Evolutionary conservation across 1,140 invertebrate species (phyloP).

Genomic region (Zaprionus vittiger): DNA sequence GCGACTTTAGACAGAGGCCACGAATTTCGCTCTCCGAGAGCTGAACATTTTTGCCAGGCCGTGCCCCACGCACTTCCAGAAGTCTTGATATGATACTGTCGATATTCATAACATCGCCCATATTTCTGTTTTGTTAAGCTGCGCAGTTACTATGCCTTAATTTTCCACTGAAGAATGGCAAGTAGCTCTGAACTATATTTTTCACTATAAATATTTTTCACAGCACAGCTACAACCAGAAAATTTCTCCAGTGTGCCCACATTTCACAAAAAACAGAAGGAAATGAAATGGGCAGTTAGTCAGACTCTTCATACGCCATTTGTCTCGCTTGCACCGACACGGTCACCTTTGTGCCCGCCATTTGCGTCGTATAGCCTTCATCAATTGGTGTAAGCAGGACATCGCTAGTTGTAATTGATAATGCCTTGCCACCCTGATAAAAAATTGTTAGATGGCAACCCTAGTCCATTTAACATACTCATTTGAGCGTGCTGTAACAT

Average conservation of each 20-base stretch:
- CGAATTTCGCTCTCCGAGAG: slow-evolving; percentile 98
- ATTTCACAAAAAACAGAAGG: slow-evolving; percentile 48
- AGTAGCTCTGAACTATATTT: slow-evolving; percentile 58
- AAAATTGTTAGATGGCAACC: slow-evolving; percentile 8
- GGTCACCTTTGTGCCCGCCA: slow-evolving; percentile 23
- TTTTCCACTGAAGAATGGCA: slow-evolving; percentile 60
- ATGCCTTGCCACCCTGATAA: slow-evolving; percentile 17
- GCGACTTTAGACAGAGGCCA: slow-evolving; percentile 97
- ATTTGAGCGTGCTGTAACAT: slow-evolving; percentile 5
- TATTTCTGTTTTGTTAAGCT: slow-evolving; percentile 64
- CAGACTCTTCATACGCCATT: slow-evolving; percentile 26
- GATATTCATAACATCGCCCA: slow-evolving; percentile 83
- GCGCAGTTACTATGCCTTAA: slow-evolving; percentile 52
- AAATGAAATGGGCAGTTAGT: slow-evolving; percentile 59
- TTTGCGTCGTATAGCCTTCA: slow-evolving; percentile 23
- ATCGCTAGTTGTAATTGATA: background rate
- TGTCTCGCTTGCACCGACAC: slow-evolving; percentile 26
- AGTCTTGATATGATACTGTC: slow-evolving; percentile 83
- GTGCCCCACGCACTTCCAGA: slow-evolving; percentile 83
- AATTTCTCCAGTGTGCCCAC: slow-evolving; percentile 68
- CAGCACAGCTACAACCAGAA: slow-evolving; percentile 67
- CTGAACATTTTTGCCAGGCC: slow-evolving; percentile 95
- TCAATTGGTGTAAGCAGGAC: slow-evolving; percentile 30
- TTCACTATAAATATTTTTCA: slow-evolving; percentile 75
- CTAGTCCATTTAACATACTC: background rate